Percentiles rank a stretch among this genome's conserved stretches.
Evolutionary conservation across 37 sponge, comb jelly and placozoan species (phyloP).

Genomic region (Axinella damicornis): DNA sequence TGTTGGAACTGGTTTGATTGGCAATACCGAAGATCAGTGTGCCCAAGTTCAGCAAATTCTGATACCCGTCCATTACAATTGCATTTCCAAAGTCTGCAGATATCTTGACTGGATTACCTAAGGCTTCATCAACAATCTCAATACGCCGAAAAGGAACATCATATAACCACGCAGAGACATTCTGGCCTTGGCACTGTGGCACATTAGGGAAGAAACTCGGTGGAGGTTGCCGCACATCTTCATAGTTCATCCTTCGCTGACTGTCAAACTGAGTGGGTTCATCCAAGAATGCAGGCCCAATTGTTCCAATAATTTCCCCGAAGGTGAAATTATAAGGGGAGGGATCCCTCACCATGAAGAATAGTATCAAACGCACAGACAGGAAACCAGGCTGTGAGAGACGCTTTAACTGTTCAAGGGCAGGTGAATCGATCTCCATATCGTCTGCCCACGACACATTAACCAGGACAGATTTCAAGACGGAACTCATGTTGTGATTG

Average conservation of each 20-base stretch:
- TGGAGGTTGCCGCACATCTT: slow-evolving; percentile 14
- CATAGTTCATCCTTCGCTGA: slow-evolving; percentile 22
- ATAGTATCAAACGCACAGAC: neutral
- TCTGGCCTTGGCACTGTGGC: neutral
- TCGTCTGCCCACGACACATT: too few species aligned
- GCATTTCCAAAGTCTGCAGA: slow-evolving; percentile 51
- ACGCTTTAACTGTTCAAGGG: neutral
- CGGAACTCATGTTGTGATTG: too few species aligned
- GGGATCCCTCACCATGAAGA: neutral
- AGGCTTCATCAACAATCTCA: too few species aligned
- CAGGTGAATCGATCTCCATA: too few species aligned
- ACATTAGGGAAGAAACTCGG: neutral
- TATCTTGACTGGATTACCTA: neutral
- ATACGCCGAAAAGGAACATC: slow-evolving; percentile 16
- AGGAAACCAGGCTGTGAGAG: neutral
- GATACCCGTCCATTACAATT: neutral
- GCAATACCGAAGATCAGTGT: slow-evolving; percentile 14
- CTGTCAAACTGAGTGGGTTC: slow-evolving; percentile 35
- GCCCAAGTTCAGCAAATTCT: neutral
- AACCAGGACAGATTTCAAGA: too few species aligned
- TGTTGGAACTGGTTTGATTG: too few species aligned
- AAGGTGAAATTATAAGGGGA: slow-evolving; percentile 12
- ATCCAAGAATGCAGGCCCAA: slow-evolving; percentile 8
- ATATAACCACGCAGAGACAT: neutral
- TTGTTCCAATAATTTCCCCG: slow-evolving; percentile 41